A percentile compares a stretch with the other conserved stretches of the same genome.
These are phyloP conservation scores for Antheraea yamamai DNA, from an alignment of 2,888 invertebrate genomes.

Conservation along the genomic window DNA sequence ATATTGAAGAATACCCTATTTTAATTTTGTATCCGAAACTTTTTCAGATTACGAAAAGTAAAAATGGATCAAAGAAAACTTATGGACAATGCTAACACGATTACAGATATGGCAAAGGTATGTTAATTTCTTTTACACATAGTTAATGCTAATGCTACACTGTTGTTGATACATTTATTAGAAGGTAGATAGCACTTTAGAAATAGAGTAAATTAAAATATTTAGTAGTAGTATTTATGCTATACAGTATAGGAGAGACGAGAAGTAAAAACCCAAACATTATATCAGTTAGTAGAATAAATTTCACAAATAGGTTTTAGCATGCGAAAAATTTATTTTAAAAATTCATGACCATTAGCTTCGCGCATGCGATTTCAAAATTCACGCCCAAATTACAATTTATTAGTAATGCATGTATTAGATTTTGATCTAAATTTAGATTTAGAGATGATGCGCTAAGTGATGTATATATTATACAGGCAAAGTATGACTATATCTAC, in stretches of 20 bases:
- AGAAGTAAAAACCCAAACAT: not conserved
- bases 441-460: not conserved
- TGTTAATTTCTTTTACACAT: conserved; percentile 47
- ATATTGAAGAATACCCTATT: not conserved
- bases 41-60: conserved; percentile 96
- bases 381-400: conserved; percentile 21
- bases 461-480: not conserved
- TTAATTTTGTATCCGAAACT: not conserved
- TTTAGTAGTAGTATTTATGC: conserved; percentile 23
- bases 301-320: conserved; percentile 17
- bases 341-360: conserved; percentile 44
- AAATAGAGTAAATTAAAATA: conserved; percentile 7
- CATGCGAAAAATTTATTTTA: conserved; percentile 31
- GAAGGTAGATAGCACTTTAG: conserved; percentile 55
- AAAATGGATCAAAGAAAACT: conserved; percentile 99
- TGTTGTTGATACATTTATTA: conserved; percentile 66
- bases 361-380: conserved; percentile 43
- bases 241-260: conserved; percentile 16
- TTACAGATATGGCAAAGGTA: conserved; percentile 99
- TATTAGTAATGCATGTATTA: conserved; percentile 33
- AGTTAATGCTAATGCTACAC: conserved; percentile 63
- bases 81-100: conserved; percentile 99
- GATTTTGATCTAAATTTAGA: conserved; percentile 29
- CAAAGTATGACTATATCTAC: not conserved
- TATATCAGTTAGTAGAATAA: not conserved